phyloP scores from a whole-genome alignment of 2,888 invertebrate species.

The Lithophane semibrunnea region DNA sequence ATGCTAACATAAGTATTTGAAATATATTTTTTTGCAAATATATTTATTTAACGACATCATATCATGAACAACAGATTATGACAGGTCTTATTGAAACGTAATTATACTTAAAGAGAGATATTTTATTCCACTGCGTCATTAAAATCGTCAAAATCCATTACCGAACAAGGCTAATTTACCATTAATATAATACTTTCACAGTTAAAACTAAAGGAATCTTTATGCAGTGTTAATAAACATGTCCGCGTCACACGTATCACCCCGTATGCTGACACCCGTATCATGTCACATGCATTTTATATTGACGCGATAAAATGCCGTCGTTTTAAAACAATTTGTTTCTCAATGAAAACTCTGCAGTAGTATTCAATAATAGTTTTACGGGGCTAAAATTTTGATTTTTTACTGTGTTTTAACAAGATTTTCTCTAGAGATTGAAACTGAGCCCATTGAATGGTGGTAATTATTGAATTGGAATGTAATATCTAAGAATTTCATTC shows the following conservation, averaged over 20 bases:
- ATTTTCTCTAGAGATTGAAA: not conserved
- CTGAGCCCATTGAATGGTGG: not conserved
- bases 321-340: constrained; percentile 14
- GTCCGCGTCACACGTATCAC: constrained; percentile 28
- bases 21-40: not conserved
- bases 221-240: constrained; percentile 38
- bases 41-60: not conserved
- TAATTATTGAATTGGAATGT: not conserved
- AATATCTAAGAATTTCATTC: not conserved
- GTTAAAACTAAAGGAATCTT: not conserved
- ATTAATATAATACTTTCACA: constrained; percentile 43
- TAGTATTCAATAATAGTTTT: constrained; percentile 7
- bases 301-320: constrained; percentile 45
- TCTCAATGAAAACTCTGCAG: constrained; percentile 17
- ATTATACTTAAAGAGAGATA: too few species aligned
- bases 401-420: not conserved
- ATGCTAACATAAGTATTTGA: not conserved
- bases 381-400: not conserved
- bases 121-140: not conserved
- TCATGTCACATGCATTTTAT: constrained; percentile 49
- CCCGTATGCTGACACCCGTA: constrained; percentile 59
- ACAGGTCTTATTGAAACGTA: too few species aligned
- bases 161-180: too few species aligned
- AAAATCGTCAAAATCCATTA: not conserved
- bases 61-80: not conserved